phyloP scores from a whole-genome alignment of 2,888 invertebrate species.

The Neuroscelio doddi region DNA sequence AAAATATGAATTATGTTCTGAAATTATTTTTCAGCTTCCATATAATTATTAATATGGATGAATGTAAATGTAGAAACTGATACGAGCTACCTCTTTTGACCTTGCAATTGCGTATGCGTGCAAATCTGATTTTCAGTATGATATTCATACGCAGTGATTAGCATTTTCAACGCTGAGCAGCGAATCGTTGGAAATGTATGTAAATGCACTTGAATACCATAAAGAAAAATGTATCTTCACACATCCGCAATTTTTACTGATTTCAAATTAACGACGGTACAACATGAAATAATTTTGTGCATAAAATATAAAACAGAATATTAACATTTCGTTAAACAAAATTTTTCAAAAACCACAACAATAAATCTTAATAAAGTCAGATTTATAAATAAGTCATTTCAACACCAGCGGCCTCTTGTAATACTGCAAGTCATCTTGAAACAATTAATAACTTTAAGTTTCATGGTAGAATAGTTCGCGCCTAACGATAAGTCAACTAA shows the following conservation, averaged over 20 bases:
- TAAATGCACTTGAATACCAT: neutral
- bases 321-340: no score
- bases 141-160: slow-evolving; percentile 6
- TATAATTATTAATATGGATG: no score
- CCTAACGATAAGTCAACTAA: slow-evolving; percentile 58
- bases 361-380: no score
- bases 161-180: neutral
- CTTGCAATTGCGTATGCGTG: slow-evolving; percentile 7
- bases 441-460: slow-evolving; percentile 68
- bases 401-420: slow-evolving; percentile 9
- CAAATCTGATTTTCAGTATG: slow-evolving; percentile 4
- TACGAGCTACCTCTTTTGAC: neutral
- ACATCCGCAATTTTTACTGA: slow-evolving; percentile 10
- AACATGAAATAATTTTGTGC: neutral
- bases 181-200: slow-evolving; percentile 1
- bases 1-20: no score
- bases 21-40: no score
- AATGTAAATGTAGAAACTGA: no score
- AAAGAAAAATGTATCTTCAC: slow-evolving; percentile 1
- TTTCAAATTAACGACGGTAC: slow-evolving; percentile 2
- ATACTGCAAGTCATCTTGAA: slow-evolving; percentile 66
- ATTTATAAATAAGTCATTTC: neutral
- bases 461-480: slow-evolving; percentile 32
- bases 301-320: no score
- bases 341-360: no score